Evolutionary conservation across 2,888 invertebrate genomes (phyloP), one percentile per base, ranked within the genome.

Genomic region (Synergus japonicus): DNA sequence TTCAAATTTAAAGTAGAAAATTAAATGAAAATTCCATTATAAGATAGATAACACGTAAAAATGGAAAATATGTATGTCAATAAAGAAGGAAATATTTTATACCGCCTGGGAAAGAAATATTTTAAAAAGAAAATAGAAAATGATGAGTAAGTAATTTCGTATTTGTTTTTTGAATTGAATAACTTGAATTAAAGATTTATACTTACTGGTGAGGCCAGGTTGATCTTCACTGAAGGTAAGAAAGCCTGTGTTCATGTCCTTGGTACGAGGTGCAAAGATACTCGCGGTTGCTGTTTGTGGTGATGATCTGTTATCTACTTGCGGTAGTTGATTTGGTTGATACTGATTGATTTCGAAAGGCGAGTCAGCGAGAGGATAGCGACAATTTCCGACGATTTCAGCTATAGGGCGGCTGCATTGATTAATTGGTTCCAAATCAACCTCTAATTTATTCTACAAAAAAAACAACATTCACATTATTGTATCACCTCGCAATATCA

Each of bases 241-340:
- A 94, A 96, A 98, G 92, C 97, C 97, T 93, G 96, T 97, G 94
- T 96, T 97, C 98, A 98, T 98, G 93, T 98, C 98, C 94, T 97
- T 95, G 87, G 97, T 96, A 92, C 96, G 94, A 86, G 96, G 96
- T 84, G 95, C 96, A 92, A 97, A 97, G 90, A 97, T 95, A 86
- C 95, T 95, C 89, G 95, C 94, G 82, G 96, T 96, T 85, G 96
- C 95, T 78, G 95, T 95, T 91, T 95, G 95, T 37, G 96, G 95
- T 81, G 94, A 87, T 10, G 90, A 88, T 78, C 90, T 87, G 78
- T 84, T 85, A 9, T 84, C 76, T n/a, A 67, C 9, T 12, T 84
- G 86, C 63, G 80, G 7, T 29, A 54, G 4, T 69, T 82, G 79
- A 13, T 81, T 78, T 44, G 78, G 78, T 18, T 86, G 80, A 37